Evolutionary conservation across 2,113 vertebrate genomes (phyloP).

Genomic region (Semicossyphus pulcher): DNA sequence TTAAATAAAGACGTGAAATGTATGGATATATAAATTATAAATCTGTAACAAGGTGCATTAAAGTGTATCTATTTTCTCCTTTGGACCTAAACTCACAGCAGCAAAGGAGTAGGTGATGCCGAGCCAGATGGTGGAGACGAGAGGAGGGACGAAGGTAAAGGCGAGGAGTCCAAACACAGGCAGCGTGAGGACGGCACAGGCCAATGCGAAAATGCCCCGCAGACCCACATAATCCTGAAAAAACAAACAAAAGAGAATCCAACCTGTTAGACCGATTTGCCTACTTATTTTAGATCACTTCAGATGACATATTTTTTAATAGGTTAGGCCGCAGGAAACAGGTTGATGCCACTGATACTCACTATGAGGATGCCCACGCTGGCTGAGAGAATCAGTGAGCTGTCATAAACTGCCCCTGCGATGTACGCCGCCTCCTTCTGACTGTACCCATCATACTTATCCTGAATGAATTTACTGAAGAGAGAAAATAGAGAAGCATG

Average conservation of each 20-base stretch:
- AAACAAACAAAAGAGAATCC: neutral
- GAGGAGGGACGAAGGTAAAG: constrained; percentile 84
- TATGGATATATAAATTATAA: too few species aligned
- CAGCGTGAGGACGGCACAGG: constrained; percentile 82
- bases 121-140: constrained; percentile 85
- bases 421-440: constrained; percentile 84
- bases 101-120: constrained; percentile 88
- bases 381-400: constrained; percentile 84
- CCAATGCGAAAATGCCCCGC: constrained; percentile 80
- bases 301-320: neutral
- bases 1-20: neutral
- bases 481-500: constrained; percentile 14
- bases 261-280: too few species aligned
- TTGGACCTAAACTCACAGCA: constrained; percentile 78
- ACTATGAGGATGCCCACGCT: constrained; percentile 85
- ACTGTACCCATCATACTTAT: constrained; percentile 86
- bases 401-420: constrained; percentile 85
- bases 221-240: constrained; percentile 83
- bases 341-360: constrained; percentile 52
- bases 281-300: neutral
- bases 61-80: too few species aligned
- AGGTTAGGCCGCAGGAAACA: neutral
- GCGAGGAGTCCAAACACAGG: constrained; percentile 86
- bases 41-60: too few species aligned
- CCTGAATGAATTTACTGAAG: constrained; percentile 89